These are phyloP conservation scores for Linnaemya vulpina DNA, from an alignment of 2,888 invertebrate species.

Conservation along the genomic window DNA sequence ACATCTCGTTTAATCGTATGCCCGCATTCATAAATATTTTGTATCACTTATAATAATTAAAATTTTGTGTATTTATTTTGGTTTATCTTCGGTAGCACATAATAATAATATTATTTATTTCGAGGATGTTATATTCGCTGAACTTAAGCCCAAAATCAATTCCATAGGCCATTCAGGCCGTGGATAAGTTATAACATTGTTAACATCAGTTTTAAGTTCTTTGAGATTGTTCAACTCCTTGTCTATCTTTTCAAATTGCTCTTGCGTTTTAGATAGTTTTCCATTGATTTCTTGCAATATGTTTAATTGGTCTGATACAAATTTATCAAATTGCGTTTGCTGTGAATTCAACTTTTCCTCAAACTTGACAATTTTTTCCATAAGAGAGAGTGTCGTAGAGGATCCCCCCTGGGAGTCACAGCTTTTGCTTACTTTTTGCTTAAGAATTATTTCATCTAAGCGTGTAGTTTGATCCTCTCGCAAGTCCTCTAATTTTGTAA, in stretches of 20 bases:
- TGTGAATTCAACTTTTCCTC: conserved; percentile 33
- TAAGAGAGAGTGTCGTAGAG: background rate
- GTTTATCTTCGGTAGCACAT: background rate
- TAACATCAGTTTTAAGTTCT: conserved; percentile 5
- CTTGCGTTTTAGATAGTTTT: conserved; percentile 39
- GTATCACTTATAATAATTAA: too few species aligned
- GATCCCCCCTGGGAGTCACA: conserved; percentile 1
- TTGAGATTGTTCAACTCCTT: conserved; percentile 28
- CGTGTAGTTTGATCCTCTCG: conserved; percentile 44
- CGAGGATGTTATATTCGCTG: conserved; percentile 15
- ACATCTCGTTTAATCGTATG: too few species aligned
- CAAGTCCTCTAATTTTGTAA: conserved; percentile 50
- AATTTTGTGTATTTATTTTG: background rate
- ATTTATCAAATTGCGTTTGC: conserved; percentile 6
- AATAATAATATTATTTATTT: background rate
- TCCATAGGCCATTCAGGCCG: conserved; percentile 47
- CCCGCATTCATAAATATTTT: conserved; percentile 1
- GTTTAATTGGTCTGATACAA: conserved; percentile 11
- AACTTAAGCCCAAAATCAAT: conserved; percentile 50
- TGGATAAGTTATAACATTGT: background rate
- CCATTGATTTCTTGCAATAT: conserved; percentile 40
- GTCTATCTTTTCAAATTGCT: conserved; percentile 33
- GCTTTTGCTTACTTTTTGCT: conserved; percentile 40
- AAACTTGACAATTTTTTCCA: conserved; percentile 43
- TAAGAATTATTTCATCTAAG: conserved; percentile 37